phyloP scores from a whole-genome alignment of 2,797 vertebrate species.

The Clangula hyemalis region DNA sequence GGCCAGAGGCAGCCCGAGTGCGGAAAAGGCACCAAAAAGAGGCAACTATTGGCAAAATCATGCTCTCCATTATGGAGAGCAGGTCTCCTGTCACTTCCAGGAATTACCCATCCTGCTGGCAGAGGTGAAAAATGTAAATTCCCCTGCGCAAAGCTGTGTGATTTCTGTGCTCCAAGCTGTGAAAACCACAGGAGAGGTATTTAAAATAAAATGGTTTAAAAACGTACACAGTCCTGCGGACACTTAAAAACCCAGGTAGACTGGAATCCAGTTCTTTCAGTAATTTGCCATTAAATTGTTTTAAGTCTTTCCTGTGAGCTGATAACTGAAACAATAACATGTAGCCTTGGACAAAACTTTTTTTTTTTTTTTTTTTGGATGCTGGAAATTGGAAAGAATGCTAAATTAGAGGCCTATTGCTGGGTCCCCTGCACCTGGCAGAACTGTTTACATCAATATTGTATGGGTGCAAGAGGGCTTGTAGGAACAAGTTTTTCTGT shows the following conservation, averaged over 20 bases:
- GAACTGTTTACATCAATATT: not conserved
- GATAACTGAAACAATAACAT: fast-evolving
- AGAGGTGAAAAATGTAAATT: not conserved
- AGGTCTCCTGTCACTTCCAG: not conserved
- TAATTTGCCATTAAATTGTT: not conserved
- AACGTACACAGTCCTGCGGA: not conserved
- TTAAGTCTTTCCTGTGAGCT: not conserved
- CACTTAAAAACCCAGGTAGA: not conserved
- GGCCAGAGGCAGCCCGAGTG: not conserved
- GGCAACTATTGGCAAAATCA: not conserved
- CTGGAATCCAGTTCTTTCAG: not conserved
- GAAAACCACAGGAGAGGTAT: not conserved
- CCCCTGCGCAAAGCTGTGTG: not conserved
- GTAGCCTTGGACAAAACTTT: not conserved
- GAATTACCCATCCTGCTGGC: not conserved
- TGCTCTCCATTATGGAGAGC: fast-evolving
- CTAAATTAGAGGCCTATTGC: not conserved
- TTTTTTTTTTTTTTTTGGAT: not conserved
- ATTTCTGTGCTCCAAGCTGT: not conserved
- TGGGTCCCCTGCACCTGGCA: not conserved
- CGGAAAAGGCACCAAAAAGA: not conserved
- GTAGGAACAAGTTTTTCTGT: not conserved
- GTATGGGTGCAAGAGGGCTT: not conserved
- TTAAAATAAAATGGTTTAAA: slow-evolving; percentile 47
- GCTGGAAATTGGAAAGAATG: not conserved